Conservation (phyloP, 2,888 invertebrate genomes). For the Rutpela maculata region DNA sequence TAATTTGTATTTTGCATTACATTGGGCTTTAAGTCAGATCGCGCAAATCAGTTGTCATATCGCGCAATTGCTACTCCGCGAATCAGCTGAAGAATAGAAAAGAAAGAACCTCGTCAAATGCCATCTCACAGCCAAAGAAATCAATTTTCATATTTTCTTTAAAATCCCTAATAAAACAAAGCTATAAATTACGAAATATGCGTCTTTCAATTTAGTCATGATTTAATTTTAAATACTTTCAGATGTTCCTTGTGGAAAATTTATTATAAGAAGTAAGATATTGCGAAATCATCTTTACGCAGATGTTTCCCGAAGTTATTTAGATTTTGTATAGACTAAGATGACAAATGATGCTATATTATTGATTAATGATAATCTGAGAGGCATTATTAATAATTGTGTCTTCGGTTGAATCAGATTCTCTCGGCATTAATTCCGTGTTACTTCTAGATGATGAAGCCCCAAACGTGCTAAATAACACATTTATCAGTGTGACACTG, state of each 20-base stretch:
- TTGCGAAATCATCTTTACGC: slow-evolving; percentile 2
- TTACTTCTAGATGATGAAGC: background rate
- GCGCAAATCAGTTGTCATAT: no score
- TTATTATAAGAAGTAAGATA: background rate
- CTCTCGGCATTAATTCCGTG: background rate
- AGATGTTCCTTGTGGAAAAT: background rate
- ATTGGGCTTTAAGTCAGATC: no score
- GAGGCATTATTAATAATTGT: slow-evolving; percentile 31
- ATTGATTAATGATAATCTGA: slow-evolving; percentile 34
- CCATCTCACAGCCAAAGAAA: background rate
- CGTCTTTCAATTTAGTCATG: background rate
- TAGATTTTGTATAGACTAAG: slow-evolving; percentile 10
- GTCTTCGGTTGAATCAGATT: background rate
- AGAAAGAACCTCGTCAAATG: no score
- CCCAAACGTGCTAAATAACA: background rate
- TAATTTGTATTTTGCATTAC: no score
- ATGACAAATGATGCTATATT: slow-evolving; percentile 34
- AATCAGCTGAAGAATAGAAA: no score
- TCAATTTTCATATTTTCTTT: background rate
- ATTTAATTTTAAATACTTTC: slow-evolving; percentile 3
- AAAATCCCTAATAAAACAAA: background rate
- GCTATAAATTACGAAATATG: background rate
- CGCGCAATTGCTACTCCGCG: no score
- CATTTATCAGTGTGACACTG: no score
- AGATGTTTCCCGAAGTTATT: slow-evolving; percentile 18